Evolutionary conservation across 2,113 vertebrate species (phyloP).

Genomic region (Zapus hudsonius): DNA sequence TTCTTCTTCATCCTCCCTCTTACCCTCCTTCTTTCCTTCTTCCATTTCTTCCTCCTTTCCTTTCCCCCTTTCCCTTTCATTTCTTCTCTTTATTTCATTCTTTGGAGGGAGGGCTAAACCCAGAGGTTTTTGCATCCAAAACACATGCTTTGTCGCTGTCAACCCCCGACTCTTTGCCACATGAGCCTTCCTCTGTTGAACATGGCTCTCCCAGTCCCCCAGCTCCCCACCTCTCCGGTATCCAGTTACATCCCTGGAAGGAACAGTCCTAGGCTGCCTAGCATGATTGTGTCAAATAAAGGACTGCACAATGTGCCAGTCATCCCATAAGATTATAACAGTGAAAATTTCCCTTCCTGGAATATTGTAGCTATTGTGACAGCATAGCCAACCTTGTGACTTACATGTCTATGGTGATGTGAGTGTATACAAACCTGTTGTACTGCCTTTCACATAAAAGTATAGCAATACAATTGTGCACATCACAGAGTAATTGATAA

Average conservation of each 20-base stretch:
- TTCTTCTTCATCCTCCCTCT: neutral
- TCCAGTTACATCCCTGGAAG: neutral
- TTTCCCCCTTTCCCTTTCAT: no score
- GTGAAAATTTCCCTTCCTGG: neutral
- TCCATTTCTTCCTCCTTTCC: no score
- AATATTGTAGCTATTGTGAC: neutral
- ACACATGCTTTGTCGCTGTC: neutral
- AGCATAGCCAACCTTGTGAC: no score
- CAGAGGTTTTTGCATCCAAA: neutral
- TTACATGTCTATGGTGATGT: neutral
- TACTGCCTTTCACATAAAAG: neutral
- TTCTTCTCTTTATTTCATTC: no score
- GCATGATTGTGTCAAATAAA: neutral
- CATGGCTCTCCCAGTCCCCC: neutral
- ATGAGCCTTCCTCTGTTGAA: neutral
- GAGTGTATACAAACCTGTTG: neutral
- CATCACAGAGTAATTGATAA: neutral
- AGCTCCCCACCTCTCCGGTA: neutral
- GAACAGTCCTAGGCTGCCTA: neutral
- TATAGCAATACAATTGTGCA: neutral
- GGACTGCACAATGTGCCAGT: neutral
- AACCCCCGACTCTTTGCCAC: neutral
- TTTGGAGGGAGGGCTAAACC: neutral
- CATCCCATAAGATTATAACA: neutral
- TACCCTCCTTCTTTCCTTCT: no score